Percentiles rank a stretch among this genome's conserved stretches.
Evolutionary conservation across 2,113 vertebrate genomes (phyloP).

Genomic region (Lota lota): DNA sequence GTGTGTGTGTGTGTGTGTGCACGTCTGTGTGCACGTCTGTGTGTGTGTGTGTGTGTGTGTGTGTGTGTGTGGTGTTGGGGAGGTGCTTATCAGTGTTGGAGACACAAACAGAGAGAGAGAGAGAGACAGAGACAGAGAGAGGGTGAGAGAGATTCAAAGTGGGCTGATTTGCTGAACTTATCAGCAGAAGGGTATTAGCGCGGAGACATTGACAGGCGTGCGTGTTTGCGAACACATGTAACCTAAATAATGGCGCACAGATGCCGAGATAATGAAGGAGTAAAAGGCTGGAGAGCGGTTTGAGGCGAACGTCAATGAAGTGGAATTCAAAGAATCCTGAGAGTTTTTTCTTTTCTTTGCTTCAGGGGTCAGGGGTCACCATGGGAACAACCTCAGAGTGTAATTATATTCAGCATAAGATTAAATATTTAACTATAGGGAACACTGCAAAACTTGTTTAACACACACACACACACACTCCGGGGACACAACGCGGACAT

Average conservation of each 20-base stretch:
- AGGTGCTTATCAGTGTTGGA: no score
- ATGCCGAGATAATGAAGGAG: constrained; percentile 58
- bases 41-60: constrained; percentile 15
- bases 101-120: constrained; percentile 1
- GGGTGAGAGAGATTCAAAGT: not conserved
- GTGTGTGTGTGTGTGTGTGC: no score
- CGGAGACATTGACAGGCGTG: constrained; percentile 43
- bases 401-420: constrained; percentile 26
- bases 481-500: not conserved
- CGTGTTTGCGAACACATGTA: constrained; percentile 67
- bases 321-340: constrained; percentile 39
- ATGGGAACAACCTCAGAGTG: constrained; percentile 20
- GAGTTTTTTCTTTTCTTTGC: constrained; percentile 42
- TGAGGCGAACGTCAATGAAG: constrained; percentile 54
- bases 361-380: constrained; percentile 30
- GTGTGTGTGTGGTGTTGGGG: no score
- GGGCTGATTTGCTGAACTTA: constrained; percentile 62
- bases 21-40: constrained; percentile 9
- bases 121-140: constrained; percentile 20
- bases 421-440: constrained; percentile 26
- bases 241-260: constrained; percentile 69
- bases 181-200: constrained; percentile 60
- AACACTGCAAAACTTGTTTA: not conserved
- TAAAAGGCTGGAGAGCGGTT: constrained; percentile 24
- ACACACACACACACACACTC: not conserved